Evolutionary conservation across 2,888 invertebrate species (phyloP), one percentile per base, ranked within the genome.

Genomic region (Drosophila ustulata): DNA sequence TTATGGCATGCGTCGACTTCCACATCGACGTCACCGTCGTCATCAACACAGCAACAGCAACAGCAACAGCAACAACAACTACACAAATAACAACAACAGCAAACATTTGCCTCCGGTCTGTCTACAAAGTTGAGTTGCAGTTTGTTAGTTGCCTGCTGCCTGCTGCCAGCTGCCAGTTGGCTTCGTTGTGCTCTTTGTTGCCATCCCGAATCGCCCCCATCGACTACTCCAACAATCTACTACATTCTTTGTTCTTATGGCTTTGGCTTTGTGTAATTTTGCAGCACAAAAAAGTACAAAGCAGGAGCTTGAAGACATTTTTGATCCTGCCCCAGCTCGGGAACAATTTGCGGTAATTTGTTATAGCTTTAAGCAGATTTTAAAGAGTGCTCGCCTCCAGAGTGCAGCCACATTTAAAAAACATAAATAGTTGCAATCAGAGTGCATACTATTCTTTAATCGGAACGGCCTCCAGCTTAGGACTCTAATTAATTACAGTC

Each of bases 61-160:
- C 56, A 53, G 28, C 34, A 62, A 34, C 53, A 53, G 30, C 47
- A 55, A 72, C 34, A 61, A 39, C 23, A 58, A 30, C 39, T 47
- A 46, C 7, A 56, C 13, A 28, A 67, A 45, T 9, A 53, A 26
- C 45, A 66, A 61, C 53, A 65, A 58, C 46, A 56, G 52, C 63
- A 66, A 52, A 65, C 66, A 67, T 73, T 43, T 59, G 86, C 86
- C 83, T 73, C 79, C 68, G 67, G 89, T 73, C 67, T 78, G 89
- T 83, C 83, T 88, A 87, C 82, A 81, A 87, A 83, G 89, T 83
- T 83, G 82, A 84, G 87, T 69, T 86, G 84, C 87, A 83, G 81
- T 83, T 88, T 83, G 80, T 67, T 68, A 80, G 78, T 63, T 78
- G 71, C 65, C 65, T 59, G 64, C 70, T 81, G 69, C 61, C 68